These are phyloP conservation scores for Oscheius sp. DNA, from an alignment of 2,888 invertebrate genomes.

Conservation along the genomic window DNA sequence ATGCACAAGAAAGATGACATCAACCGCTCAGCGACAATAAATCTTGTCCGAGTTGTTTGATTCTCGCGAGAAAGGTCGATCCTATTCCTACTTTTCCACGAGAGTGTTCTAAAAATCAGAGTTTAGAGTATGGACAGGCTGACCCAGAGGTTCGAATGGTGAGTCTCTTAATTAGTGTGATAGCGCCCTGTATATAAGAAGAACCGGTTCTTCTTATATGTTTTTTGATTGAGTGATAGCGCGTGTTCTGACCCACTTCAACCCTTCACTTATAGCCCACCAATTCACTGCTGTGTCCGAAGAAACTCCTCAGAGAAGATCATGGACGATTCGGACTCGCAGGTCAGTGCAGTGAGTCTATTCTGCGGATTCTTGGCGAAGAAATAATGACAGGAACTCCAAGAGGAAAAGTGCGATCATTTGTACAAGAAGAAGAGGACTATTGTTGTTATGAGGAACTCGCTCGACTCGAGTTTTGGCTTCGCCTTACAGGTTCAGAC, in stretches of 20 bases:
- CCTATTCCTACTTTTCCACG: too few relatives aligned
- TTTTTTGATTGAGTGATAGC: background rate
- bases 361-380: background rate
- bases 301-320: constrained; percentile 14
- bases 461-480: constrained; percentile 85
- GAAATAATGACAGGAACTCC: background rate
- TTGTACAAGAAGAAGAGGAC: constrained; percentile 85
- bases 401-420: background rate
- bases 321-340: constrained; percentile 1
- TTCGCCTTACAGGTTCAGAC: constrained; percentile 85
- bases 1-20: too few relatives aligned
- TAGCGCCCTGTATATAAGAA: background rate
- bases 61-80: too few relatives aligned
- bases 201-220: background rate
- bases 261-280: background rate
- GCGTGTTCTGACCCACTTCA: constrained; percentile 4
- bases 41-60: too few relatives aligned
- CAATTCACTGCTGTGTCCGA: constrained; percentile 12
- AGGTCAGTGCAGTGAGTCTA: background rate
- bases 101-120: too few relatives aligned
- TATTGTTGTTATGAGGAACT: constrained; percentile 22
- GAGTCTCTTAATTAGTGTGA: background rate
- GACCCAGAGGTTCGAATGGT: too few relatives aligned
- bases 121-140: too few relatives aligned
- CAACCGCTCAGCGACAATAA: too few relatives aligned